Evolutionary conservation across 2,888 invertebrate genomes (phyloP).

Genomic region (Nemapogon koenigi): DNA sequence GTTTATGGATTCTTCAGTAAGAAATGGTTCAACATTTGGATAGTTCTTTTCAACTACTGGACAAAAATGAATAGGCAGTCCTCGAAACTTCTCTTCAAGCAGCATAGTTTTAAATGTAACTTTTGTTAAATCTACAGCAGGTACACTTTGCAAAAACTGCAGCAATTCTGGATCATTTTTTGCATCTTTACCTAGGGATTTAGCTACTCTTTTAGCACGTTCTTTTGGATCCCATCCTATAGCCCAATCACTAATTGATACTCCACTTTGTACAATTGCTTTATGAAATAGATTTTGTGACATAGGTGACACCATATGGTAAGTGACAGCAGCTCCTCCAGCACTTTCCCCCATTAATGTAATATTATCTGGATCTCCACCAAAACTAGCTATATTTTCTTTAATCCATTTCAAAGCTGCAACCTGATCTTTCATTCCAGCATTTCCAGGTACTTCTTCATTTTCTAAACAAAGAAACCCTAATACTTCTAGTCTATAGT

Average conservation of each 20-base stretch:
- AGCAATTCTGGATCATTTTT: conserved; percentile 27
- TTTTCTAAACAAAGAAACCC: conserved; percentile 33
- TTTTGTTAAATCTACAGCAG: conserved; percentile 24
- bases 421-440: conserved; percentile 44
- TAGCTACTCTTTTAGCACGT: conserved; percentile 32
- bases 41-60: conserved; percentile 37
- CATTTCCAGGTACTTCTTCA: conserved; percentile 40
- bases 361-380: conserved; percentile 36
- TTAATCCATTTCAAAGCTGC: conserved; percentile 35
- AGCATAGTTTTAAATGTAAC: conserved; percentile 26
- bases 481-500: conserved; percentile 38
- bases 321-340: conserved; percentile 37
- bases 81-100: conserved; percentile 28
- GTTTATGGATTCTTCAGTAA: conserved; percentile 27
- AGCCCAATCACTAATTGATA: conserved; percentile 31
- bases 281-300: conserved; percentile 41
- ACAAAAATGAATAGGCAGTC: conserved; percentile 30
- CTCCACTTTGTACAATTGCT: conserved; percentile 44
- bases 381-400: conserved; percentile 33
- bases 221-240: conserved; percentile 18
- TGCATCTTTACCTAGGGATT: conserved; percentile 32
- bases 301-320: conserved; percentile 42
- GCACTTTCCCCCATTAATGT: conserved; percentile 50
- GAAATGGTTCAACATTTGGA: conserved; percentile 26
- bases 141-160: conserved; percentile 27